Conservation (phyloP, 2,113 vertebrate species). For the Damaliscus lunatus region DNA sequence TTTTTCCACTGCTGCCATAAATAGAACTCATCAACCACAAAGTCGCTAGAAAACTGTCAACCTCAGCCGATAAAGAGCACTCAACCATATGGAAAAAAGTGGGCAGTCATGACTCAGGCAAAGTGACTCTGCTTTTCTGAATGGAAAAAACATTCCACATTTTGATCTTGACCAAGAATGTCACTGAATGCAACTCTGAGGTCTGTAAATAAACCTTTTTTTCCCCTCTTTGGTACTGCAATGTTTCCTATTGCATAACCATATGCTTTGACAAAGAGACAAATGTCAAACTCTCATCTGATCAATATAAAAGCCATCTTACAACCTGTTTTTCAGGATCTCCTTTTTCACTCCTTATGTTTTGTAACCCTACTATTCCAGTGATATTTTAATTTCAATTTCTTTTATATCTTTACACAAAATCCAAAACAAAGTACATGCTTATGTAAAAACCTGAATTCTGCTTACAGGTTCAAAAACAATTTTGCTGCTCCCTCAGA, state of each 20-base stretch:
- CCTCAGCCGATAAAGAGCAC: constrained; percentile 69
- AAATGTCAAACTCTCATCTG: constrained; percentile 53
- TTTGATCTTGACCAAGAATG: constrained; percentile 18
- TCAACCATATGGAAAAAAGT: constrained; percentile 66
- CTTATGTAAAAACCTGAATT: neutral
- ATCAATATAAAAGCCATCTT: constrained; percentile 67
- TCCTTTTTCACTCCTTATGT: constrained; percentile 62
- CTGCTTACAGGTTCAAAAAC: neutral
- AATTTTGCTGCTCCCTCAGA: neutral
- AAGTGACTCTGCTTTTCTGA: constrained; percentile 61
- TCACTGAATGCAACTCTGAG: constrained; percentile 46
- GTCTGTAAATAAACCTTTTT: constrained; percentile 48
- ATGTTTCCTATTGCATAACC: constrained; percentile 61
- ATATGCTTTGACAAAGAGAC: constrained; percentile 65
- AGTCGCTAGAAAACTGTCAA: constrained; percentile 77
- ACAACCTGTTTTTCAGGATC: constrained; percentile 67
- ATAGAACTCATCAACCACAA: constrained; percentile 77
- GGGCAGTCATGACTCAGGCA: constrained; percentile 62
- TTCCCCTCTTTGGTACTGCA: constrained; percentile 33
- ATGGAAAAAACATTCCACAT: constrained; percentile 55
- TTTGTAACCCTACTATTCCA: constrained; percentile 61
- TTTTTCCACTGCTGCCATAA: constrained; percentile 78
- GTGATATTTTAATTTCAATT: constrained; percentile 59
- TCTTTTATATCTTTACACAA: constrained; percentile 62
- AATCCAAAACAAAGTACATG: constrained; percentile 61